Evolutionary conservation across 2,888 invertebrate genomes (phyloP).

Genomic region (Metalampra italica): DNA sequence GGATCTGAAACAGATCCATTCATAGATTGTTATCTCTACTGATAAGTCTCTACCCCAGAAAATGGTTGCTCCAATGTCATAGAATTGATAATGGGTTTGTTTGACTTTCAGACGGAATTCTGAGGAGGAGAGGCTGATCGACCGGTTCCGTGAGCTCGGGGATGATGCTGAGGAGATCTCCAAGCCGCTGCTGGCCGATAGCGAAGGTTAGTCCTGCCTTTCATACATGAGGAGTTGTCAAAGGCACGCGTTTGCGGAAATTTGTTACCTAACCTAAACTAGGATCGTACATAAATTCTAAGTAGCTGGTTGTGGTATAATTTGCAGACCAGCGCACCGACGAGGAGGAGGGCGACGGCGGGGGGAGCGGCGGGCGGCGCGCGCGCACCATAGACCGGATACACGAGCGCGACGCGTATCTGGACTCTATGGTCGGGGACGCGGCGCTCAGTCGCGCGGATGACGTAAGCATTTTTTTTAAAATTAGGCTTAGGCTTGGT

Average conservation of each 20-base stretch:
- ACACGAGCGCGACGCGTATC: slow-evolving; percentile 46
- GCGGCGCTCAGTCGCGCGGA: slow-evolving; percentile 15
- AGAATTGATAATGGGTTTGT: no score
- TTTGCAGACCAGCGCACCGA: slow-evolving; percentile 58
- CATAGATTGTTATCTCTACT: no score
- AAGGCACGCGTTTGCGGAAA: no score
- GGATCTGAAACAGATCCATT: no score
- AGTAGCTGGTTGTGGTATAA: no score
- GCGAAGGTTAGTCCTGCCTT: slow-evolving; percentile 61
- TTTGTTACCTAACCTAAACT: no score
- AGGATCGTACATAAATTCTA: no score
- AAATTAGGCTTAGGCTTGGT: no score
- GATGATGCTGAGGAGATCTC: slow-evolving; percentile 65
- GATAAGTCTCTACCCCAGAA: no score
- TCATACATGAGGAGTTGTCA: neutral
- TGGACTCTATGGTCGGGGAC: slow-evolving; percentile 23
- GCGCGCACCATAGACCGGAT: slow-evolving; percentile 59
- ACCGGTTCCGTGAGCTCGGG: slow-evolving; percentile 47
- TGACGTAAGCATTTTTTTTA: slow-evolving; percentile 29
- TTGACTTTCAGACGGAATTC: slow-evolving; percentile 46
- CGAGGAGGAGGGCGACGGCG: slow-evolving; percentile 59
- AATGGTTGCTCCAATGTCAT: no score
- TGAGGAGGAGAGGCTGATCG: slow-evolving; percentile 49
- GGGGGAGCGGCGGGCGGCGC: slow-evolving; percentile 21
- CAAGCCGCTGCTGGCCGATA: slow-evolving; percentile 64